Percentiles rank a stretch among this genome's conserved stretches.
Conservation (phyloP, 2,888 invertebrate genomes). For the Xylocampa areola region DNA sequence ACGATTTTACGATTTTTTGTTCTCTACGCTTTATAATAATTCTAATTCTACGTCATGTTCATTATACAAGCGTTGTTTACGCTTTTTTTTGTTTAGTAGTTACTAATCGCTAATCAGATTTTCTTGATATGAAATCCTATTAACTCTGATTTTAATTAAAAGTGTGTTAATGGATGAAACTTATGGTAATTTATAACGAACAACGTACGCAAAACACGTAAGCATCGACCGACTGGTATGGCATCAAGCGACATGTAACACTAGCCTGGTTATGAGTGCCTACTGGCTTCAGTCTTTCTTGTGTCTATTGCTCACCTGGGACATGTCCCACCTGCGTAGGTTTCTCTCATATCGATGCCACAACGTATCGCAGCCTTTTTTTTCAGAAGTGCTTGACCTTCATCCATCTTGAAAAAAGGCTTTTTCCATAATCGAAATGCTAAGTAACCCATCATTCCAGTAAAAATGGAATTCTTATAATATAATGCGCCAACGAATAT, state of each 20-base stretch:
- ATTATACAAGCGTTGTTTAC: no score
- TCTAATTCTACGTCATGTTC: no score
- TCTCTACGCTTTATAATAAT: no score
- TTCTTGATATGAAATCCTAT: not conserved
- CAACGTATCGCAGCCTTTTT: not conserved
- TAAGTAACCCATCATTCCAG: not conserved
- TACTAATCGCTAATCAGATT: conserved; percentile 3
- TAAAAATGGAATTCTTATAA: conserved; percentile 4
- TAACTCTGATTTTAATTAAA: conserved; percentile 6
- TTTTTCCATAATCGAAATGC: not conserved
- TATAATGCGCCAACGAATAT: conserved; percentile 20
- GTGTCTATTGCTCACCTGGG: conserved; percentile 8
- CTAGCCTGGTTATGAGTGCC: conserved; percentile 27
- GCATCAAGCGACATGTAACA: conserved; percentile 22
- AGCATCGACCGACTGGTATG: conserved; percentile 14
- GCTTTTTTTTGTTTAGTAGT: no score
- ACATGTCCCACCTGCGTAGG: conserved; percentile 2
- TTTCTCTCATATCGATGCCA: conserved; percentile 6
- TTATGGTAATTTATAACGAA: conserved; percentile 20
- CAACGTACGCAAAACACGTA: conserved; percentile 23
- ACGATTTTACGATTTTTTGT: no score
- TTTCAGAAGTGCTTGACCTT: not conserved
- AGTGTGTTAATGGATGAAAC: not conserved
- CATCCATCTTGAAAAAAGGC: not conserved
- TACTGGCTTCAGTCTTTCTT: conserved; percentile 1